Evolutionary conservation across 1,140 invertebrate species (phyloP).

Genomic region (Drosophila fuyamai): DNA sequence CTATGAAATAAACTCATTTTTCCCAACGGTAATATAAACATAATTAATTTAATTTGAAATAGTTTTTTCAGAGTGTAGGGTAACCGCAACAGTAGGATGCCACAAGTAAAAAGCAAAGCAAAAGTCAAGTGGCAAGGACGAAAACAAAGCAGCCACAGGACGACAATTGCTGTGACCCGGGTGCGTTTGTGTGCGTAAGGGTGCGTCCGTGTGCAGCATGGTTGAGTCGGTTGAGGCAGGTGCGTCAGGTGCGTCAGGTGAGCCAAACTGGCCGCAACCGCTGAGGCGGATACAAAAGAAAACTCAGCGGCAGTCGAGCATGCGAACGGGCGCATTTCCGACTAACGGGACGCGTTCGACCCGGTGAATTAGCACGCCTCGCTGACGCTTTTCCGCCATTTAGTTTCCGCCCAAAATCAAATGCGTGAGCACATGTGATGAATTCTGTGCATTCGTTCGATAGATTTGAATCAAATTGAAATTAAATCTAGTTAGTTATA

Average conservation of each 20-base stretch:
- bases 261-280: slow-evolving; percentile 2
- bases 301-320: slow-evolving; percentile 2
- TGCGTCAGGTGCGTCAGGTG: slow-evolving; percentile 22
- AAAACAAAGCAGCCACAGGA: slow-evolving; percentile 44
- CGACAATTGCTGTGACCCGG: slow-evolving; percentile 25
- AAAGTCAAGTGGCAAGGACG: slow-evolving; percentile 46
- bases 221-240: neutral
- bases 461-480: slow-evolving; percentile 31
- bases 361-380: slow-evolving; percentile 64
- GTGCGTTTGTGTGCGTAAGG: slow-evolving; percentile 25
- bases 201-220: slow-evolving; percentile 49
- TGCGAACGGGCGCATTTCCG: slow-evolving; percentile 19
- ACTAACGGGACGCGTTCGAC: slow-evolving; percentile 33
- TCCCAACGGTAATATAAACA: too few relatives aligned
- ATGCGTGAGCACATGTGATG: slow-evolving; percentile 42
- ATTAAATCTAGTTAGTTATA: slow-evolving; percentile 43
- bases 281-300: slow-evolving; percentile 17
- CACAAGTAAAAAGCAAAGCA: slow-evolving; percentile 51
- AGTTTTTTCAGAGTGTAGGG: slow-evolving; percentile 3
- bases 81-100: slow-evolving; percentile 25
- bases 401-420: slow-evolving; percentile 66
- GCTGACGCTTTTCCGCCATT: slow-evolving; percentile 50
- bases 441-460: slow-evolving; percentile 36
- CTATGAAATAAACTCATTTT: too few relatives aligned
- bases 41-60: too few relatives aligned